Conservation (phyloP, 2,113 vertebrate species). For the Eidolon helvum region DNA sequence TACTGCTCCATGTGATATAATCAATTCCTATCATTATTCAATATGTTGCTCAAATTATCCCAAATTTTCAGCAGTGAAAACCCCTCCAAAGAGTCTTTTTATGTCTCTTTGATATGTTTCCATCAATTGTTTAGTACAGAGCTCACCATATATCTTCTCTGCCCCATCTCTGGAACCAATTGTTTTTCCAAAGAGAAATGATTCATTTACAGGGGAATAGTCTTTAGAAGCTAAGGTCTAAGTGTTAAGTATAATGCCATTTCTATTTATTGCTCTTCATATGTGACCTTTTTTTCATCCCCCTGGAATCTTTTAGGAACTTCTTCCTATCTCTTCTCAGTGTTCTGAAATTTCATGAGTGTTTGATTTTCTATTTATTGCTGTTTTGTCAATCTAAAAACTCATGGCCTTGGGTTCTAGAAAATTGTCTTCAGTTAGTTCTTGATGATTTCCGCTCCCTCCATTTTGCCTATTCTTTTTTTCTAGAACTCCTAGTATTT, state of each 20-base stretch:
- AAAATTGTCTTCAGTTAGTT: constrained; percentile 6
- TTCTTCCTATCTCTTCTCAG: background rate
- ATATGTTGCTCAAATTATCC: background rate
- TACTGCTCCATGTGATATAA: background rate
- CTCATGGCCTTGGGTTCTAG: background rate
- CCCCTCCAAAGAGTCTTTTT: background rate
- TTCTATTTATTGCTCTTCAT: background rate
- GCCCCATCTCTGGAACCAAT: background rate
- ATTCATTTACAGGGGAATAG: background rate
- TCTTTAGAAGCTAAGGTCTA: background rate
- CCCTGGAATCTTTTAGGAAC: background rate
- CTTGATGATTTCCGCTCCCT: background rate
- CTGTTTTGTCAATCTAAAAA: background rate
- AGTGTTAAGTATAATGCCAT: background rate
- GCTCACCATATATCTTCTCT: background rate
- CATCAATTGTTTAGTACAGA: background rate
- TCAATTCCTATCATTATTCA: background rate
- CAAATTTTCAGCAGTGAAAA: background rate
- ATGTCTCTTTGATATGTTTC: background rate
- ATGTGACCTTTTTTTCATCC: background rate
- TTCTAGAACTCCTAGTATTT: background rate
- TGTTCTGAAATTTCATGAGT: background rate
- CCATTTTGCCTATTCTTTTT: background rate
- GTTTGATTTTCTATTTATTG: background rate
- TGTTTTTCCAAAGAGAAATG: background rate